Percentiles rank a stretch among this genome's conserved stretches.
Conservation (phyloP, 2,888 invertebrate genomes). For the Eupithecia abbreviata region DNA sequence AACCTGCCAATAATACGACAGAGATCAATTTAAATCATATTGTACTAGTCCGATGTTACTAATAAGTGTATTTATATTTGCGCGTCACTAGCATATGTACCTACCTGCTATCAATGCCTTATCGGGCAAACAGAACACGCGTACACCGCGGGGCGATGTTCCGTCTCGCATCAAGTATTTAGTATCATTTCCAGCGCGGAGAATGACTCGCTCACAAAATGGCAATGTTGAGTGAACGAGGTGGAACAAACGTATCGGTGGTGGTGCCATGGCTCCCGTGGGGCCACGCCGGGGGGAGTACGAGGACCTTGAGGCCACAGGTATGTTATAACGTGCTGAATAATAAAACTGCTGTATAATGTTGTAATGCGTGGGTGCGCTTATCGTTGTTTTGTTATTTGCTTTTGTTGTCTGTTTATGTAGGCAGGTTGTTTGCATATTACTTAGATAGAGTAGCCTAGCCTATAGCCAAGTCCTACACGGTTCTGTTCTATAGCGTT, state of each 20-base stretch:
- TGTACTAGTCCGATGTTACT: background rate
- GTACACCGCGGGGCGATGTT: background rate
- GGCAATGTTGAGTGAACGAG: slow-evolving; percentile 20
- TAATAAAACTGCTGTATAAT: background rate
- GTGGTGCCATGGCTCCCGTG: slow-evolving; percentile 26
- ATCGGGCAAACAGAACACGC: slow-evolving; percentile 12
- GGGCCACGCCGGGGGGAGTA: slow-evolving; percentile 43
- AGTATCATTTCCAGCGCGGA: slow-evolving; percentile 16
- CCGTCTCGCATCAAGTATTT: slow-evolving; percentile 8
- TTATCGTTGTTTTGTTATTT: slow-evolving; percentile 2
- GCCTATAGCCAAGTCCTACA: background rate
- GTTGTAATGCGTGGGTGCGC: background rate
- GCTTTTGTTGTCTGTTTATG: background rate
- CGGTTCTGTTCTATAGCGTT: background rate
- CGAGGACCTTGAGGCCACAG: slow-evolving; percentile 50
- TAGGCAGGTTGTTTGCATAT: background rate
- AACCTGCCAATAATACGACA: background rate
- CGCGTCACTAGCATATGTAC: background rate
- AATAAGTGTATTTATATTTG: background rate
- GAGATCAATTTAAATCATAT: background rate
- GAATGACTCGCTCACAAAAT: slow-evolving; percentile 21
- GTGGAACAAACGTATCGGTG: slow-evolving; percentile 21
- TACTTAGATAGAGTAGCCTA: background rate
- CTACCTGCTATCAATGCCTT: background rate
- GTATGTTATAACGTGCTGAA: slow-evolving; percentile 30